Base-by-base conservation (phyloP, 2,888 invertebrate genomes). In the Tetropium fuscum region DNA sequence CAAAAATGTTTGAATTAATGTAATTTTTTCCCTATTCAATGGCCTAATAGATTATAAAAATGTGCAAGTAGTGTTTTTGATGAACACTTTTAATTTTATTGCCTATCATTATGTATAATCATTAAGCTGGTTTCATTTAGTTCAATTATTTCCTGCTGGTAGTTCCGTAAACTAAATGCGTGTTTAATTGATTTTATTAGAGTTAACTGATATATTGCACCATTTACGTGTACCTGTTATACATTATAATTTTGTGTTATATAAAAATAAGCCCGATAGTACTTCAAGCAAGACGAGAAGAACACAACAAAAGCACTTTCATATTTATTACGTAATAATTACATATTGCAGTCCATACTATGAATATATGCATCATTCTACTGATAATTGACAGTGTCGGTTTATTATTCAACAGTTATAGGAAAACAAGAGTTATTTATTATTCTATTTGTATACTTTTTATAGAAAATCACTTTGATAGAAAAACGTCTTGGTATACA, bases 281-380 rank as follows among this genome's bases (percentile, higher is more conserved):
- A 48, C 36, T 7, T 22, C 48, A 48, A 48, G 48, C 48, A 36
- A 13, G 7, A 36, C 48, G 16, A 36, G 48, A 48, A 48, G 48
- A 22, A 25, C 36, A 36, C 36, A 48, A 48, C 48, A 36, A 48
- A 22, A n/a, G 22, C 22, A 43, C 36, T 48, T 48, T 25, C 34
- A 15, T 48, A 20, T 5, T 27, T 20, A 44, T 44, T 44, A 44
- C 27, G 44, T 44, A 44, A 44, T 16, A 27, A 44, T 44, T 44
- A 44, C 27, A 44, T n/a, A n/a, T n/a, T n/a, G 27, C 44, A 44
- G 16, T 27, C 27, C 27, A 22, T 13, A 20, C 27, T 27, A 16
- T 13, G 44, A 22, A 41, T 27, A 44, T 22, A 25, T 25, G 43
- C 15, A 16, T 22, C n/a, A 16, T 13, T 25, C 16, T 44, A 27